Conservation (phyloP, 1,140 invertebrate species). For the Ridgeia piscesae region DNA sequence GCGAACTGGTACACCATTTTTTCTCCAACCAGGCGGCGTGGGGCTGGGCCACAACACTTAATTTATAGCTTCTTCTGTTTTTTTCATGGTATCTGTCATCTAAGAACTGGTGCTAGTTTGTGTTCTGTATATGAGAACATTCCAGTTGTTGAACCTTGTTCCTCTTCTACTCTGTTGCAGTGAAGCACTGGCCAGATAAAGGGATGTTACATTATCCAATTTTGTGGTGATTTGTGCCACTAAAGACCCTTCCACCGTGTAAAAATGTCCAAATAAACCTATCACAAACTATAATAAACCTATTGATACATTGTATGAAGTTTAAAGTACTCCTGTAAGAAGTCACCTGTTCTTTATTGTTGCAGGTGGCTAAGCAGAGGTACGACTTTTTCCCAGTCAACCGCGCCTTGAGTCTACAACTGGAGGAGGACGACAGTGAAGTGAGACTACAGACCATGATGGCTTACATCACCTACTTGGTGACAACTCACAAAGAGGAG, state of each 20-base stretch:
- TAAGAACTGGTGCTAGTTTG: too few relatives aligned
- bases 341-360: not conserved
- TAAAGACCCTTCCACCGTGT: not conserved
- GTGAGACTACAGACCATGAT: slow-evolving; percentile 36
- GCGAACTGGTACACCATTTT: slow-evolving; percentile 22
- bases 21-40: too few relatives aligned
- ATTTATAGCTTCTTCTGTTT: too few relatives aligned
- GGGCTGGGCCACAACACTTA: too few relatives aligned
- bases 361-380: slow-evolving; percentile 43
- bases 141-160: too few relatives aligned
- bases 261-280: not conserved
- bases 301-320: too few relatives aligned
- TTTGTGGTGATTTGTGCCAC: not conserved
- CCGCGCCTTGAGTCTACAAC: slow-evolving; percentile 47
- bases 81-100: too few relatives aligned
- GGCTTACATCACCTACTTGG: slow-evolving; percentile 47
- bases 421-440: slow-evolving; percentile 25
- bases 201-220: not conserved
- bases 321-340: too few relatives aligned
- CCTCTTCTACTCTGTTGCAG: too few relatives aligned
- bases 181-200: too few relatives aligned
- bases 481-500: slow-evolving; percentile 52
- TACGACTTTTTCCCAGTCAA: slow-evolving; percentile 58
- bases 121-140: too few relatives aligned
- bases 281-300: not conserved